phyloP scores from a whole-genome alignment of 2,888 invertebrate species.

The Lamproptera curius region DNA sequence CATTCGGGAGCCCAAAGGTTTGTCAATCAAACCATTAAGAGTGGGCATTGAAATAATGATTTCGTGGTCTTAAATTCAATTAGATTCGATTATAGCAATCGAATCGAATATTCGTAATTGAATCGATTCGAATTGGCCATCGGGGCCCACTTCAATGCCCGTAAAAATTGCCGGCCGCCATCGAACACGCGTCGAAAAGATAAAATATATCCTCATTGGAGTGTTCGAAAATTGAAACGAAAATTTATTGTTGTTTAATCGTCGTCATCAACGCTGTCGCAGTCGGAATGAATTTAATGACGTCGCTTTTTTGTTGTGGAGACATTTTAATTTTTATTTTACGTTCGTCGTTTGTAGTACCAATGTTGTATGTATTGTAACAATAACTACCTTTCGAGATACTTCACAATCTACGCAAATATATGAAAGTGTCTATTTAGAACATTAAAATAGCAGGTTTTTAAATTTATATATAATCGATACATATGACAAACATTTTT shows the following conservation, averaged over 20 bases:
- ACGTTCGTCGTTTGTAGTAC: not conserved
- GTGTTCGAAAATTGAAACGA: not conserved
- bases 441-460: not conserved
- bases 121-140: constrained; percentile 12
- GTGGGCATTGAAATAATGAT: constrained; percentile 19
- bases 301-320: not conserved
- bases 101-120: too few relatives aligned
- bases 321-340: not conserved
- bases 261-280: not conserved
- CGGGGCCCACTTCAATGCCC: constrained; percentile 10
- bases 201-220: not conserved
- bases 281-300: not conserved
- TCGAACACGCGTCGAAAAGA: not conserved
- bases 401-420: not conserved
- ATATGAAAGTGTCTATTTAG: too few relatives aligned
- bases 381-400: not conserved
- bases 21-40: constrained; percentile 21
- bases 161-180: constrained; percentile 13
- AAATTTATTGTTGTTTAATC: not conserved
- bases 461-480: too few relatives aligned
- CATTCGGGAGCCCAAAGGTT: constrained; percentile 11
- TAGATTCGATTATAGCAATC: constrained; percentile 20
- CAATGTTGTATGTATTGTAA: not conserved
- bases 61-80: constrained; percentile 21
- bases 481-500: not conserved